Percentiles rank a stretch among this genome's conserved stretches.
These are phyloP conservation scores for Boloria euphrosyne DNA, from an alignment of 2,888 invertebrate species.

Conservation along the genomic window DNA sequence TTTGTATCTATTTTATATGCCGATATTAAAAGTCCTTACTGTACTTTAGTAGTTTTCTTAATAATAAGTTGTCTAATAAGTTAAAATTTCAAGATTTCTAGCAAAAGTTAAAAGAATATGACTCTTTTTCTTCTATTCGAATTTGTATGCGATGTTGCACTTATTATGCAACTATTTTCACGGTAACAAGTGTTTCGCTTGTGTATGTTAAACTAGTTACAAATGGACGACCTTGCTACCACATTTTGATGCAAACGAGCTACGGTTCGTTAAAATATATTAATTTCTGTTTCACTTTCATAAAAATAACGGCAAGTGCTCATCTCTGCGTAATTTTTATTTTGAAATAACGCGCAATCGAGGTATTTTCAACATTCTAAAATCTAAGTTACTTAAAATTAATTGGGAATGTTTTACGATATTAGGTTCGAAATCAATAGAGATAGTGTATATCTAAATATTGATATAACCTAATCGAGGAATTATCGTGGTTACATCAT, in stretches of 20 bases:
- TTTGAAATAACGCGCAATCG: too few species aligned
- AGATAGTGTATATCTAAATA: too few species aligned
- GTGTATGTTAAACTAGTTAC: constrained; percentile 25
- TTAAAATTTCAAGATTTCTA: too few species aligned
- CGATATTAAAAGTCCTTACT: too few species aligned
- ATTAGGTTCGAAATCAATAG: neutral
- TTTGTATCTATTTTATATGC: too few species aligned
- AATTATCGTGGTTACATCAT: neutral
- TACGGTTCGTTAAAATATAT: constrained; percentile 31
- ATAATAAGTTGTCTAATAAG: too few species aligned
- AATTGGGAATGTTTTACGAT: too few species aligned
- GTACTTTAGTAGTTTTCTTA: too few species aligned
- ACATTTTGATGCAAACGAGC: constrained; percentile 34
- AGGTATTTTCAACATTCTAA: too few species aligned
- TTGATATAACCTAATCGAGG: neutral
- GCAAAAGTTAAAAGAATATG: too few species aligned
- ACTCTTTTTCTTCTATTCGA: neutral
- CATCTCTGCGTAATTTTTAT: neutral
- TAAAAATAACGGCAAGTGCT: constrained; percentile 2
- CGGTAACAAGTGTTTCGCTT: constrained; percentile 25
- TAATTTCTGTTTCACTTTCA: constrained; percentile 27
- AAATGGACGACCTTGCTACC: constrained; percentile 34
- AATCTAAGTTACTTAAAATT: too few species aligned
- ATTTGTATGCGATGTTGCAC: constrained; percentile 13
- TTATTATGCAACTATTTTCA: constrained; percentile 24